Evolutionary conservation across 1,140 invertebrate species (phyloP).

Genomic region (Scaptomyza pallida): DNA sequence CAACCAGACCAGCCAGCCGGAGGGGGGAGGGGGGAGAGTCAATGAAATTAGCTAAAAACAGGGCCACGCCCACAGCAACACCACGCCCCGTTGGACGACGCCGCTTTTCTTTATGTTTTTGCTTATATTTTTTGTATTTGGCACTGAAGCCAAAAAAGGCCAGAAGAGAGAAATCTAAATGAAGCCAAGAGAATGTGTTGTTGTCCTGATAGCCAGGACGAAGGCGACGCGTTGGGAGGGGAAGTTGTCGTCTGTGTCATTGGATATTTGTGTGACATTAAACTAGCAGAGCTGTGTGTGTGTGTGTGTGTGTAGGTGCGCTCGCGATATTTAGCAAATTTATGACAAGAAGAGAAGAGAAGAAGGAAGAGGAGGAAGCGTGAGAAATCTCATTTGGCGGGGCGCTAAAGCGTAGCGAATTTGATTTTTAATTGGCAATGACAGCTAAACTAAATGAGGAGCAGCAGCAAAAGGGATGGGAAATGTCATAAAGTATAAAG

Average conservation of each 20-base stretch:
- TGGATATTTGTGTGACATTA: slow-evolving; percentile 80
- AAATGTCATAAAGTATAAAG: slow-evolving; percentile 9
- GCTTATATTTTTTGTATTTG: slow-evolving; percentile 49
- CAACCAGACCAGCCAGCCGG: too few species aligned
- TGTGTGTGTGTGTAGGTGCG: not conserved
- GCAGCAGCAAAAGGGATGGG: not conserved
- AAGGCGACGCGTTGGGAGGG: not conserved
- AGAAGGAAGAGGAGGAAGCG: not conserved
- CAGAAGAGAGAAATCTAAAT: slow-evolving; percentile 74
- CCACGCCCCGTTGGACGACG: not conserved
- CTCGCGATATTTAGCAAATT: slow-evolving; percentile 72
- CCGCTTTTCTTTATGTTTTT: slow-evolving; percentile 33
- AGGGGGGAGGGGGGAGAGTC: too few species aligned
- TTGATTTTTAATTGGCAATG: slow-evolving; percentile 75
- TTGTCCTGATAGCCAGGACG: slow-evolving; percentile 1
- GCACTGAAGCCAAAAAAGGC: slow-evolving; percentile 73
- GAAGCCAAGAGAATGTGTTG: slow-evolving; percentile 75
- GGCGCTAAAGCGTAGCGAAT: slow-evolving; percentile 67
- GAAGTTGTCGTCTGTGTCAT: slow-evolving; percentile 60
- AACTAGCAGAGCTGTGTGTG: slow-evolving; percentile 58
- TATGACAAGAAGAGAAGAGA: slow-evolving; percentile 49
- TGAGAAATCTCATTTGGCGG: slow-evolving; percentile 66
- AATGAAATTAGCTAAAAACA: slow-evolving; percentile 77
- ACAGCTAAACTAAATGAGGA: slow-evolving; percentile 37
- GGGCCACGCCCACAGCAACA: slow-evolving; percentile 43